phyloP scores from a whole-genome alignment of 2,113 vertebrate genomes.

The Hoplias malabaricus region DNA sequence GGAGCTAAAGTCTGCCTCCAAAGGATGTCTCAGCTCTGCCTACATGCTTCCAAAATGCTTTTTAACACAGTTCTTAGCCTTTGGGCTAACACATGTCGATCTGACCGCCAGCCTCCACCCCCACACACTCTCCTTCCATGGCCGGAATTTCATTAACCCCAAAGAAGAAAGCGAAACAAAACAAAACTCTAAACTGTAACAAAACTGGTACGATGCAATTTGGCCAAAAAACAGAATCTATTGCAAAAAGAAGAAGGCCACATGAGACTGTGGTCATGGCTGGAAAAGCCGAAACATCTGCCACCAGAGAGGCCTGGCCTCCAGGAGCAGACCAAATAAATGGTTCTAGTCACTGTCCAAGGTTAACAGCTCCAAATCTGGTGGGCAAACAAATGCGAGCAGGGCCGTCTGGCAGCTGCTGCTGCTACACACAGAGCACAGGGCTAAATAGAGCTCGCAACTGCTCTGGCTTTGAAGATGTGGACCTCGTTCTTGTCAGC shows the following conservation, averaged over 20 bases:
- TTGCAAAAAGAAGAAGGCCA: conserved; percentile 61
- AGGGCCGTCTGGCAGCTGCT: conserved; percentile 6
- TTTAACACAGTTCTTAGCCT: conserved; percentile 69
- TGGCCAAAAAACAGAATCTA: conserved; percentile 65
- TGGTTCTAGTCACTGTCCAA: conserved; percentile 30
- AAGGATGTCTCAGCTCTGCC: conserved; percentile 73
- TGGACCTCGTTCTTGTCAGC: neutral
- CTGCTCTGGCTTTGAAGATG: conserved; percentile 15
- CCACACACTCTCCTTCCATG: neutral
- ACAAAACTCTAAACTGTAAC: conserved; percentile 47
- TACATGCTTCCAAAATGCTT: conserved; percentile 73
- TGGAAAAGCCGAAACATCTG: conserved; percentile 40
- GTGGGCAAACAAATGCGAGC: conserved; percentile 12
- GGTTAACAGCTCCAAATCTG: conserved; percentile 38
- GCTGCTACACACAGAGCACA: neutral
- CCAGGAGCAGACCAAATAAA: conserved; percentile 43
- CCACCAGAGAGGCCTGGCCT: neutral
- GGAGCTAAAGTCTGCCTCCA: conserved; percentile 75
- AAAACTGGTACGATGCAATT: conserved; percentile 56
- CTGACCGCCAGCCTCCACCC: conserved; percentile 57
- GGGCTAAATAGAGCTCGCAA: neutral
- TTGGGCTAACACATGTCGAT: conserved; percentile 69
- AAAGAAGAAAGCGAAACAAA: neutral
- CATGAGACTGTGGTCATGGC: conserved; percentile 51
- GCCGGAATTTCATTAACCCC: neutral